Conservation (phyloP, 2,888 invertebrate genomes). For the Limenitis arthemis region DNA sequence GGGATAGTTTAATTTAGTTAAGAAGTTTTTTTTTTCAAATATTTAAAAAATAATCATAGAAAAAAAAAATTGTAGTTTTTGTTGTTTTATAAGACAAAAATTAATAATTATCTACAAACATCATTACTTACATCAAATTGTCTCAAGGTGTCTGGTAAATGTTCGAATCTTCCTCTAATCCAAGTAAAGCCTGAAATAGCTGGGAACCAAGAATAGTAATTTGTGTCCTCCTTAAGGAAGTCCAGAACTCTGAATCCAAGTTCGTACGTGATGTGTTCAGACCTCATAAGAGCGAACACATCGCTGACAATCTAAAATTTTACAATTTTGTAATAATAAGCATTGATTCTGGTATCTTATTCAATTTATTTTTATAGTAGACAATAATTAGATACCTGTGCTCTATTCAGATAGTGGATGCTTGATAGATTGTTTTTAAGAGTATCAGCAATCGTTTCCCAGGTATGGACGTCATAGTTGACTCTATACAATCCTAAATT, state of each 20-base stretch:
- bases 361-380: neutral
- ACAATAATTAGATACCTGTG: constrained; percentile 69
- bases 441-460: constrained; percentile 63
- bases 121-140: constrained; percentile 48
- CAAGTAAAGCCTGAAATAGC: constrained; percentile 57
- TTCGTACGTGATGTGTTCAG: constrained; percentile 39
- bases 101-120: neutral
- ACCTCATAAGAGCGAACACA: constrained; percentile 58
- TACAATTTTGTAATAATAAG: neutral
- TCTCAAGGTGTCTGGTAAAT: constrained; percentile 41
- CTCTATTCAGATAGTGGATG: constrained; percentile 80
- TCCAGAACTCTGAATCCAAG: constrained; percentile 53
- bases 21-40: too few relatives aligned
- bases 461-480: constrained; percentile 73
- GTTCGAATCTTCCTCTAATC: constrained; percentile 55
- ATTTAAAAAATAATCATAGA: too few relatives aligned
- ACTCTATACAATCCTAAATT: constrained; percentile 76
- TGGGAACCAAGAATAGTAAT: constrained; percentile 59
- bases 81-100: neutral
- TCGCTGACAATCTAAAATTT: constrained; percentile 58
- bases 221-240: constrained; percentile 54
- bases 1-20: too few relatives aligned
- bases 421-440: constrained; percentile 37
- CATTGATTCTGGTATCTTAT: neutral
- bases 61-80: too few relatives aligned